Evolutionary conservation across 2,797 vertebrate genomes (phyloP).

Genomic region (Crax fasciolata): DNA sequence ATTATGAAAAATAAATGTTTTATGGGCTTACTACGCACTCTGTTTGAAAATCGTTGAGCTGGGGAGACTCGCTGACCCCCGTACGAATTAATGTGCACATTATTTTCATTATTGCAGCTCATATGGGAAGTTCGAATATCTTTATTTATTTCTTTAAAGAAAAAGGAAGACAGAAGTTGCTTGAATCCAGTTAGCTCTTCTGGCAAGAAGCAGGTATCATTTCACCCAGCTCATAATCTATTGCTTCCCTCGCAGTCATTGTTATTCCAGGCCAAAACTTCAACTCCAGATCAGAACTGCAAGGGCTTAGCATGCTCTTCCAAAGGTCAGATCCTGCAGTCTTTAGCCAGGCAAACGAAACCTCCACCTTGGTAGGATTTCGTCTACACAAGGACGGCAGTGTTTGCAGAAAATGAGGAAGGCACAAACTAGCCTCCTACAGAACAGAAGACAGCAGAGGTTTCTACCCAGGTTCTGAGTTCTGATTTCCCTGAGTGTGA

Average conservation of each 20-base stretch:
- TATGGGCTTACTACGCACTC: slow-evolving; percentile 65
- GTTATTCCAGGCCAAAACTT: slow-evolving; percentile 82
- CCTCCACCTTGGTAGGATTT: not conserved
- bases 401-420: not conserved
- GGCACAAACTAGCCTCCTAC: not conserved
- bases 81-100: slow-evolving; percentile 70
- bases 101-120: slow-evolving; percentile 74
- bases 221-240: slow-evolving; percentile 75
- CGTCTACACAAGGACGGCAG: not conserved
- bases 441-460: not conserved
- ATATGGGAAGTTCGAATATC: slow-evolving; percentile 58
- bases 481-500: not conserved
- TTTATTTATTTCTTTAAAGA: slow-evolving; percentile 70
- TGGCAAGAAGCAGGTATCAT: slow-evolving; percentile 60
- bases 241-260: slow-evolving; percentile 71
- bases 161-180: slow-evolving; percentile 57
- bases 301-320: slow-evolving; percentile 68
- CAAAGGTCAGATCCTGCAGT: slow-evolving; percentile 59
- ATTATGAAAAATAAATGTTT: slow-evolving; percentile 79
- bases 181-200: slow-evolving; percentile 40
- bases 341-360: slow-evolving; percentile 35
- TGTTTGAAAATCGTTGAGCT: slow-evolving; percentile 70
- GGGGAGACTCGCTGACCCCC: slow-evolving; percentile 69
- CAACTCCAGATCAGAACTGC: slow-evolving; percentile 78
- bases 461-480: not conserved